A percentile compares a stretch with the other conserved stretches of the same genome.
phyloP scores from a whole-genome alignment of 2,113 vertebrate species.

The Callipepla californica region DNA sequence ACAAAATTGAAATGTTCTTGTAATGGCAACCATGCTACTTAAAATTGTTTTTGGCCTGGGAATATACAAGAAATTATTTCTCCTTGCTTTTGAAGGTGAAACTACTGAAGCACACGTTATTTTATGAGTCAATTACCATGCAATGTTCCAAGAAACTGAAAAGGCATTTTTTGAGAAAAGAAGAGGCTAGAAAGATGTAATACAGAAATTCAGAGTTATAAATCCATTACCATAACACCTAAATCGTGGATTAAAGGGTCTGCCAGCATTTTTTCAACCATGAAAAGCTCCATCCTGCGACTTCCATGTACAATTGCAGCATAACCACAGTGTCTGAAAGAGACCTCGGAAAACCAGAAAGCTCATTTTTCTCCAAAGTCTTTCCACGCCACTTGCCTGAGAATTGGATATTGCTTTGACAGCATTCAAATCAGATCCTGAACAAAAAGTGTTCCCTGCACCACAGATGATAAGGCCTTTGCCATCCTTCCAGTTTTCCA shows the following conservation, averaged over 20 bases:
- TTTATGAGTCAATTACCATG: background rate
- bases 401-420: constrained; percentile 86
- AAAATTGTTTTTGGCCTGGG: background rate
- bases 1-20: background rate
- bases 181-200: background rate
- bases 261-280: background rate
- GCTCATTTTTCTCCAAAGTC: background rate
- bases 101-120: background rate
- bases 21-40: background rate
- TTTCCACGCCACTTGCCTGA: constrained; percentile 77
- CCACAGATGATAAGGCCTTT: constrained; percentile 92
- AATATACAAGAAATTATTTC: background rate
- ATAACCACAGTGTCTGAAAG: background rate
- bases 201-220: background rate
- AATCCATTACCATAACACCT: background rate
- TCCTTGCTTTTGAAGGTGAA: constrained; percentile 18
- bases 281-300: background rate
- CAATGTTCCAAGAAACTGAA: background rate
- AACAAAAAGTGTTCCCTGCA: constrained; percentile 91
- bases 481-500: constrained; percentile 92
- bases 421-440: constrained; percentile 91
- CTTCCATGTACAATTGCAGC: background rate
- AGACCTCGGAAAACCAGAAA: background rate
- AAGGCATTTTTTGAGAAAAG: background rate
- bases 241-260: background rate